phyloP scores from a whole-genome alignment of 2,888 invertebrate species.

The Drosophila diplacantha region DNA sequence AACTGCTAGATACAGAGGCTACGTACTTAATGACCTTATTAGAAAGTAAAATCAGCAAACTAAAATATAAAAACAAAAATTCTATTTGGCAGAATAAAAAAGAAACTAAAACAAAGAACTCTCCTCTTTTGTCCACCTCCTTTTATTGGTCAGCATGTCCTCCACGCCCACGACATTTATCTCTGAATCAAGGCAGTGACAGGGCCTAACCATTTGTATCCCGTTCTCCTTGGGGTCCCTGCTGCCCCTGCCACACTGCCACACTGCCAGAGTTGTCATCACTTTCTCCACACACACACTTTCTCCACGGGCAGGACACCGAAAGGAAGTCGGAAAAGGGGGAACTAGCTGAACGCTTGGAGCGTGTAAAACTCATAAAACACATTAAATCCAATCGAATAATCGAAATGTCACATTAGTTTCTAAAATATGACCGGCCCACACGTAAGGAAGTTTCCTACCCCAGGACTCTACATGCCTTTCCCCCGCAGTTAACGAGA shows the following conservation, averaged over 20 bases:
- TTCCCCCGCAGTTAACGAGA: conserved; percentile 44
- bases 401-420: conserved; percentile 79
- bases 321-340: background rate
- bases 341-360: conserved; percentile 31
- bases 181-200: conserved; percentile 39
- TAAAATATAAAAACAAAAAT: background rate
- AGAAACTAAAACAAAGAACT: background rate
- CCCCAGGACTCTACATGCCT: conserved; percentile 7
- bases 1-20: background rate
- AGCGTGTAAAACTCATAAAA: conserved; percentile 76
- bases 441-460: conserved; percentile 59
- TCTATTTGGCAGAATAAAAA: background rate
- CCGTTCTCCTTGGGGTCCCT: background rate
- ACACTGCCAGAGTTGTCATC: conserved; percentile 47
- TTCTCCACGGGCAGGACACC: background rate
- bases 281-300: conserved; percentile 18
- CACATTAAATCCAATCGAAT: conserved; percentile 79
- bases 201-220: conserved; percentile 34
- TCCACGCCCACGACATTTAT: conserved; percentile 52
- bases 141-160: conserved; percentile 13
- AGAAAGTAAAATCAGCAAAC: background rate
- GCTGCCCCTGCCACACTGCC: background rate
- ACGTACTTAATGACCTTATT: background rate
- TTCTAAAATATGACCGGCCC: conserved; percentile 77
- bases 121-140: background rate